phyloP scores from a whole-genome alignment of 1,140 invertebrate genomes.

The Harlomillsia oculata region DNA sequence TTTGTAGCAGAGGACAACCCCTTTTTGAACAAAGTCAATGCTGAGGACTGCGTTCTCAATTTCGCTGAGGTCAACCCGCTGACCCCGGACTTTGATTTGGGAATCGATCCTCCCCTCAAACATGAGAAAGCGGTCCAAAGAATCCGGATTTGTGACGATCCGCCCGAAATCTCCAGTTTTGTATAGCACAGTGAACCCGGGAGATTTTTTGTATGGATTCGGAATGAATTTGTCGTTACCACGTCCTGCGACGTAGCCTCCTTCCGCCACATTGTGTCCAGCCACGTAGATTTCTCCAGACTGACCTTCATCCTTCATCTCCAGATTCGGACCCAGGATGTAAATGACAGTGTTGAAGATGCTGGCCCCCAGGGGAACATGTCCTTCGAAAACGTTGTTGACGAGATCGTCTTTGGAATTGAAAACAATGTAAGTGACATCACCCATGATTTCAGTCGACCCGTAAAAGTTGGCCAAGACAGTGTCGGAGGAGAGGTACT shows the following conservation, averaged over 20 bases:
- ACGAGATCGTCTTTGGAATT: constrained; percentile 47
- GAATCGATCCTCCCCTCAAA: constrained; percentile 76
- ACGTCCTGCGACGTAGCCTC: constrained; percentile 66
- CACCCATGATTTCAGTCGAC: constrained; percentile 76
- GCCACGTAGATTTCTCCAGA: constrained; percentile 69
- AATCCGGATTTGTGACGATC: constrained; percentile 51
- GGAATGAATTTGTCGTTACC: constrained; percentile 60
- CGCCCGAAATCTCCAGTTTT: constrained; percentile 73
- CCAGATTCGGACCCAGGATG: constrained; percentile 59
- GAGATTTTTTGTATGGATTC: constrained; percentile 49
- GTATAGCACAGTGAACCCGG: constrained; percentile 47
- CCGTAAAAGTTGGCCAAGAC: constrained; percentile 77
- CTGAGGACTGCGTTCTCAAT: constrained; percentile 57
- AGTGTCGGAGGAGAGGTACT: constrained; percentile 51
- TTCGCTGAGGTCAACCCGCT: constrained; percentile 72
- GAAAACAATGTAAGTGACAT: constrained; percentile 59
- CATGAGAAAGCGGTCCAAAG: constrained; percentile 40
- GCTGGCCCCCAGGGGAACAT: constrained; percentile 60
- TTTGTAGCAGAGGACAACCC: constrained; percentile 65
- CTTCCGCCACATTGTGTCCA: constrained; percentile 63
- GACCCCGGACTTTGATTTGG: constrained; percentile 76
- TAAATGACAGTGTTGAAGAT: constrained; percentile 70
- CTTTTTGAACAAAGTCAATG: constrained; percentile 51
- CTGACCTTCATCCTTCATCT: constrained; percentile 55
- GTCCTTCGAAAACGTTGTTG: constrained; percentile 44